Base-by-base conservation (phyloP, 2,113 vertebrate species). In the Speoplatyrhinus poulsoni region DNA sequence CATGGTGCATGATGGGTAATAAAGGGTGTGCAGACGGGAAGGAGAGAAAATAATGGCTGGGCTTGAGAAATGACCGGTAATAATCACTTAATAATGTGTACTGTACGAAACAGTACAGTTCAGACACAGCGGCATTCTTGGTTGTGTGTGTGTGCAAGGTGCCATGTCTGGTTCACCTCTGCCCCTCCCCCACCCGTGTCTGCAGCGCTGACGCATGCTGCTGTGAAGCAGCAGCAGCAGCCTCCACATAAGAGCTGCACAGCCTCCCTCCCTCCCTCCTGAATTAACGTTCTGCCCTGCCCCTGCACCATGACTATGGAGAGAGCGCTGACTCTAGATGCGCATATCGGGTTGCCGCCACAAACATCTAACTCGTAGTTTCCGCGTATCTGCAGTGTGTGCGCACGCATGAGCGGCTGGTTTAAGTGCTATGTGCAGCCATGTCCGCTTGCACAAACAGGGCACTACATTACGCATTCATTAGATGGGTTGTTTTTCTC, bases 151-250 rank as follows among this genome's bases (percentile, higher is more conserved):
- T 41, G 36, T 41, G 36, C 68, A 32, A 73, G 76, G 84, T 79
- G 77, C 78, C 67, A 75, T 79, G 81, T 69, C 60, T 84, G 69
- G 74, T 84, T 84, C 76, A 79, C 77, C 80, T 77, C 17, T 82
- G 75, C 80, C 82, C 85, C 80, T 83, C 82, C 93, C 92, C 94
- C 94, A 90, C 92, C 92, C 92, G 88, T 92, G 91, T 94, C 92
- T 93, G 92, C 93, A 94, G 93, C 90, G 93, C 92, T 94, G 85
- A 93, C 91, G 93, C 94, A 95, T 92, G 93, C 92, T 93, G 89
- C 93, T 93, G 93, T 95, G 95, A 95, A 93, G 94, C 95, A 93
- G 94, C 94, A 93, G 90, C 94, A 93, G 94, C 94, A 93, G 90
- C 94, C 91, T 94, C 93, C 87, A 93, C 93, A 91, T 92, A 93